Base-by-base conservation (phyloP, 2,888 invertebrate genomes). In the Gastracanthus pulcherrimus region DNA sequence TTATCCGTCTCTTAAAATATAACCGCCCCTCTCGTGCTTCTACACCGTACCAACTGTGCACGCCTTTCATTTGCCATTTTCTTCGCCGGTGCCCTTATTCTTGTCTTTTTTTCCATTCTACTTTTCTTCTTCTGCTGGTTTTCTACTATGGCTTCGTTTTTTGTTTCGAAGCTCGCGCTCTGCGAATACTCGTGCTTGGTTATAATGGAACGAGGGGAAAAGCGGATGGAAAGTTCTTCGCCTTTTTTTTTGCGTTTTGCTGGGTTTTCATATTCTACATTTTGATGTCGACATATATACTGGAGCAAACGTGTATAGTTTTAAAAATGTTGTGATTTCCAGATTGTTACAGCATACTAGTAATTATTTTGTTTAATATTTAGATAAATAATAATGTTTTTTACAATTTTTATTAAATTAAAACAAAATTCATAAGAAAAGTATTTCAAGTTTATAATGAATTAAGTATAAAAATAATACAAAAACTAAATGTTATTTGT, bases 1-100 rank as follows among this genome's bases (percentile, higher is more conserved):
- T 80, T 82, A 76, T 83, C 83, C 85, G 80, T 83, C 80, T 82
- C 82, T 80, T 77, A 77, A 77, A 76, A 76, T 76, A 76, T 70
- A 64, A 4, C 41, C 81, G 75, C 71, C 62, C 76, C 76, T 67
- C 66, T 79, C 83, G 36, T 0, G 45, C 79, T 75, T 76, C 69
- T n/a, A n/a, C n/a, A n/a, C 81, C 79, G 76, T 72, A 76, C 69
- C 74, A 84, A 71, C 80, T 81, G 77, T 71, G 80, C 83, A 26
- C 72, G 80, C 58, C 70, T 78, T 83, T 82, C 74, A 75, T 75
- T 82, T 82, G 75, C 71, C 66, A 71, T 82, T 82, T 82, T 82
- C 62, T 64, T 55, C 62, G 66, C n/a, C 31, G 36, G 41, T 26
- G 5, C 34, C 36, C 60, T 71, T 55, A 38, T 80, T 82, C 81